Percentiles rank a stretch among this genome's conserved stretches.
phyloP scores from a whole-genome alignment of 2,797 vertebrate species.

The Lutjanus campechanus region DNA sequence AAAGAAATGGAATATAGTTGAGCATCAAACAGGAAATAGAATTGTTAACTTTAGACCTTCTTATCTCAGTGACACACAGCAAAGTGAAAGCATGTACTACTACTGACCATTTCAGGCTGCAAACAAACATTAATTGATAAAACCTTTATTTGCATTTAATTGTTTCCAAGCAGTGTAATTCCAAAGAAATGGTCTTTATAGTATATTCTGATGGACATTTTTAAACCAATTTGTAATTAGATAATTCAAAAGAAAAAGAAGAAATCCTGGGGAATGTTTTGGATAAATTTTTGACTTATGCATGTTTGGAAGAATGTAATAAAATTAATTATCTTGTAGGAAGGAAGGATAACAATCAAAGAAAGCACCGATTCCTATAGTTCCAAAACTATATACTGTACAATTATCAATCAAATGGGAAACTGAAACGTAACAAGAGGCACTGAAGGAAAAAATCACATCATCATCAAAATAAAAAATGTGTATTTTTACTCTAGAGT shows the following conservation, averaged over 20 bases:
- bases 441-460: not conserved
- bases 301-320: not conserved
- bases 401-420: not conserved
- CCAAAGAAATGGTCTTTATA: not conserved
- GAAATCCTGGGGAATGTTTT: too few relatives aligned
- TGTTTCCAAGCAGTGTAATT: not conserved
- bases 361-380: not conserved
- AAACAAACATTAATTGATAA: not conserved
- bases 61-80: not conserved
- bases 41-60: not conserved
- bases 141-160: not conserved
- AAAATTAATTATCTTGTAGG: not conserved
- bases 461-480: too few relatives aligned
- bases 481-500: not conserved
- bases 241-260: too few relatives aligned
- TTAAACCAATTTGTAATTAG: too few relatives aligned
- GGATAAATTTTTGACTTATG: too few relatives aligned
- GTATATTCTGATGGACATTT: not conserved
- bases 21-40: not conserved
- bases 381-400: not conserved
- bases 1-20: not conserved
- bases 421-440: not conserved
- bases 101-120: not conserved
- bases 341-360: not conserved
- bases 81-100: not conserved